Base-by-base conservation (phyloP, 1,140 invertebrate genomes). In the Harpegnathos saltator region DNA sequence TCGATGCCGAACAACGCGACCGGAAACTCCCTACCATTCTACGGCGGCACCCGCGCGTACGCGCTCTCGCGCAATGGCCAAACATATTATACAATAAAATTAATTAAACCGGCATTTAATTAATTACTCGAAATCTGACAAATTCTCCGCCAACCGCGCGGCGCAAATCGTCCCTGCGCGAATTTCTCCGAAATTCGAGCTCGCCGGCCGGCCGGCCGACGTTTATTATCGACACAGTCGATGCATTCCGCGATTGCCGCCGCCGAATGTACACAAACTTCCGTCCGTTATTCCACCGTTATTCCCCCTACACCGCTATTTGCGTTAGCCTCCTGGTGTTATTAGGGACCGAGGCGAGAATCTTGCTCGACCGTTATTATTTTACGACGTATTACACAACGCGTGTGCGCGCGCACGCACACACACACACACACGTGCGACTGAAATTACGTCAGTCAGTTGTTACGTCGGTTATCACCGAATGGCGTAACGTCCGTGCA, bases 71-170 rank as follows among this genome's bases (percentile, higher is more conserved):
- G n/a, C n/a, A n/a, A n/a, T n/a, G n/a, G 52, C 58, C 75, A 80
- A 80, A 80, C 75, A 71, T 69, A 69, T 52, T 48, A 26, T 50
- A 84, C 82, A 84, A 81, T 81, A 69, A 71, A 75, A 81, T 84
- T 84, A 84, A 84, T 84, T 84, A 84, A 84, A 84, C 38, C 56
- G 52, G 56, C 15, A 84, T 84, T 84, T 80, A 84, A 84, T 84
- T 84, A 84, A 84, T 84, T 80, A 84, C 48, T 52, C 75, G 52
- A 84, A 68, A 81, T 66, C 75, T 65, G 75, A 80, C 56, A 65
- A 65, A 59, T 78, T 83, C 58, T 78, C 74, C 61, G 38, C 63
- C 63, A 33, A 15, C 54, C 44, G 56, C 74, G 3, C n/a, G 58
- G 33, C 38, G 75, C 75, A 84, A 84, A 78, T 83, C 78, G 74